Base-by-base conservation (phyloP, 2,797 vertebrate genomes). In the Tenualosa thibaudeaui region DNA sequence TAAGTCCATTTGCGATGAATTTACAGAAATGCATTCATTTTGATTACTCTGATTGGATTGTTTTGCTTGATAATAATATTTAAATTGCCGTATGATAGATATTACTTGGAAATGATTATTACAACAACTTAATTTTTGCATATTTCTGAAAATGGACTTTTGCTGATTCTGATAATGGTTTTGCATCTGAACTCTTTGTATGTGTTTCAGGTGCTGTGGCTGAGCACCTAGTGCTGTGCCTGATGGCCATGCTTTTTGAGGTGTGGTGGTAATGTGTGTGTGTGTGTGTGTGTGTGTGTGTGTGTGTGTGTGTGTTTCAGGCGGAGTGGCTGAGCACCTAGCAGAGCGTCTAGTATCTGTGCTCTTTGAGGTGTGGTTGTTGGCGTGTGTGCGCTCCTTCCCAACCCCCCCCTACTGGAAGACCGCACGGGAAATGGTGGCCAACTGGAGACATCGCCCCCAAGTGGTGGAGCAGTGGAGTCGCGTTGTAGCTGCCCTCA, bases 391-490 rank as follows among this genome's bases (percentile, higher is more conserved):
- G 0, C 95, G 97, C 87, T 99, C 97, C 93, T 99, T 99, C 89
- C 98, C 98, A 62, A 98, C 98, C 0, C 98, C 98, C 5, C 98
- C 98, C 0, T 99, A 98, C 82, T 99, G 98, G 98, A 98, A 98
- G 92, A 99, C 98, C 2, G 97, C 98, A 85, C 96, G 96, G 90
- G 98, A 99, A 92, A 98, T 99, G 98, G 95, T 99, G 91, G 97
- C 97, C 88, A 98, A 98, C 92, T 99, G 98, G 98, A 94, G 98
- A 91, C 98, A 99, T 92, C 98, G 99, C 91, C 97, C 98, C 3
- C 97, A 98, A 37, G 98, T 99, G n/a, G 98, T 99, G 8, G 97
- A 98, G 90, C 98, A 99, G 92, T 99, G 98, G 98, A 99, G 97
- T 94, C 96, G 97, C 90, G 97, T 98, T 88, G 96, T 97, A 90